Conservation (phyloP, 2,113 vertebrate genomes). For the Rhea pennata region DNA sequence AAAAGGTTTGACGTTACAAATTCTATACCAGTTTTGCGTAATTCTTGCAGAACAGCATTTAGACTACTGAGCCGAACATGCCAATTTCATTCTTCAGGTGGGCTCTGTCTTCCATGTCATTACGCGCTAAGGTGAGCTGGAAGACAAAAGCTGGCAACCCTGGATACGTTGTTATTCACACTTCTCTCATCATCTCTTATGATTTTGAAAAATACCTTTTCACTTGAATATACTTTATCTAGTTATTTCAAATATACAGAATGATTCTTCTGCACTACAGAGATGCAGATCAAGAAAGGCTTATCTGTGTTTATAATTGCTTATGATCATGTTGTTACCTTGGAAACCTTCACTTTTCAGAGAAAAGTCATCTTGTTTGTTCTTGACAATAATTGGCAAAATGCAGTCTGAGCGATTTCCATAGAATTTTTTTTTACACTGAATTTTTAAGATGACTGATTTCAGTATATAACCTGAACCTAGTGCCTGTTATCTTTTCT, state of each 20-base stretch:
- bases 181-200: not conserved
- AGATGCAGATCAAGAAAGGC: not conserved
- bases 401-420: not conserved
- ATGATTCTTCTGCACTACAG: not conserved
- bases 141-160: not conserved
- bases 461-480: not conserved
- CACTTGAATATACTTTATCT: not conserved
- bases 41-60: not conserved
- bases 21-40: not conserved
- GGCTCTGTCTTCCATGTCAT: not conserved
- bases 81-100: not conserved
- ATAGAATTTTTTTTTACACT: not conserved
- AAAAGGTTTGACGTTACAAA: not conserved
- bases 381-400: not conserved
- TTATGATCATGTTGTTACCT: not conserved
- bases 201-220: not conserved
- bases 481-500: not conserved
- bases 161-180: not conserved
- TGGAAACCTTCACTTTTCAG: constrained; percentile 29
- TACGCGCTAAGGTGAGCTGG: not conserved
- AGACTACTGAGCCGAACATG: accelerated
- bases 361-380: constrained; percentile 4
- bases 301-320: not conserved
- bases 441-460: not conserved
- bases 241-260: not conserved